phyloP scores from a whole-genome alignment of 2,888 invertebrate genomes.

The Luperina testacea region DNA sequence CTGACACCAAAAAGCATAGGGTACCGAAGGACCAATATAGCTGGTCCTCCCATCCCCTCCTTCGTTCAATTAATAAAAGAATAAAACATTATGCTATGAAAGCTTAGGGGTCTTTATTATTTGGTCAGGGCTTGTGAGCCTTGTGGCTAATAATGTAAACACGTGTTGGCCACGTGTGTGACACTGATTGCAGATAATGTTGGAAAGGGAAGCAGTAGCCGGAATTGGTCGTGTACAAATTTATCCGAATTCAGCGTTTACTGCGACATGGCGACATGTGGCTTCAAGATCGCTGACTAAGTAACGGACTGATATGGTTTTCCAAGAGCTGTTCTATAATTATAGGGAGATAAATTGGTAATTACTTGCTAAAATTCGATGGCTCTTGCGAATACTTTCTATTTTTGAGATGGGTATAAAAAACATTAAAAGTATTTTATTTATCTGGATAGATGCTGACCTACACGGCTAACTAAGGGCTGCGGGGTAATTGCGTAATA shows the following conservation, averaged over 20 bases:
- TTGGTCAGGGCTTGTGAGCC: slow-evolving; percentile 63
- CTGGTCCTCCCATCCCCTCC: slow-evolving; percentile 36
- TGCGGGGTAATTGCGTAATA: no score
- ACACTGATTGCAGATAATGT: slow-evolving; percentile 69
- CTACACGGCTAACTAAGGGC: neutral
- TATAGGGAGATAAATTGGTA: neutral
- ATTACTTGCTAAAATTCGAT: neutral
- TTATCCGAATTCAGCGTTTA: slow-evolving; percentile 44
- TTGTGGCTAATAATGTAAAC: slow-evolving; percentile 68
- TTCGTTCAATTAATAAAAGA: slow-evolving; percentile 50
- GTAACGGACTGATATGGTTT: neutral
- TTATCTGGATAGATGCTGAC: neutral
- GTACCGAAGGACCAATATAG: slow-evolving; percentile 48
- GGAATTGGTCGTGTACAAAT: slow-evolving; percentile 40
- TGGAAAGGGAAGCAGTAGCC: slow-evolving; percentile 45
- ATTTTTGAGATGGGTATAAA: neutral
- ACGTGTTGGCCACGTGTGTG: slow-evolving; percentile 70
- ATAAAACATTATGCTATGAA: slow-evolving; percentile 54
- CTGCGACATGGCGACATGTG: slow-evolving; percentile 52
- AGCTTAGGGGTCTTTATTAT: slow-evolving; percentile 55
- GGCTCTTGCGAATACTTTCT: no score
- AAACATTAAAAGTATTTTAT: no score
- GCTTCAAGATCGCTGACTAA: slow-evolving; percentile 26
- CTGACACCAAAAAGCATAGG: slow-evolving; percentile 56
- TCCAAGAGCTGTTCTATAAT: neutral